Evolutionary conservation across 2,888 invertebrate species (phyloP), one percentile per base, ranked within the genome.

Genomic region (Mantis religiosa): DNA sequence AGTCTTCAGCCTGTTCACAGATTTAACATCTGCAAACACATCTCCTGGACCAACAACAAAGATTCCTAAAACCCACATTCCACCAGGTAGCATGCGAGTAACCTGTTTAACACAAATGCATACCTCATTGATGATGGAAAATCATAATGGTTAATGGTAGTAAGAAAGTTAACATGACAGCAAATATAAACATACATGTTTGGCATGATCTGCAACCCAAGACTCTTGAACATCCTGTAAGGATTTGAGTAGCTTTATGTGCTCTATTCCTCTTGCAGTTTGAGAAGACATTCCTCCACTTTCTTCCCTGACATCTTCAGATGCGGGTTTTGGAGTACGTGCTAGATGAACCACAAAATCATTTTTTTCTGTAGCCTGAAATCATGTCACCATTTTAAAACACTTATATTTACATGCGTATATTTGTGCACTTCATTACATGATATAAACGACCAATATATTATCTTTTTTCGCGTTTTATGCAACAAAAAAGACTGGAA

Each of bases 1-100:
- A 9, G 94, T 93, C 92, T 94, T 95, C 1, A 96, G 92, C 93
- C 95, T 96, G 87, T 94, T 93, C 88, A 94, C 93, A 91, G 94
- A 94, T 88, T 94, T 94, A 54, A 94, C 94, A 88, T 95, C 94
- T 90, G 94, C 95, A 91, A 96, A 94, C 88, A 95, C 93, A 91
- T 96, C 95, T 90, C 95, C 95, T 90, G 95, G 95, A 28, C 96
- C 96, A 88, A 96, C 95, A 54, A 97, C 94, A 93, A 98, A 98
- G 91, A 98, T 94, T 93, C 97, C 98, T 92, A 98, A 94, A 86
- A 98, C 96, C 93, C 96, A 96, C 94, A 98, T 96, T 85, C 98
- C 98, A 83, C 98, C 98, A 71, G 98, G 97, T 90, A 98, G 94
- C 98, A 98, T 98, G 93, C 97, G 95, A 3, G 97, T 96, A 1